These are phyloP conservation scores for Phalangium opilio DNA, from an alignment of 2,888 invertebrate species.

Conservation along the genomic window DNA sequence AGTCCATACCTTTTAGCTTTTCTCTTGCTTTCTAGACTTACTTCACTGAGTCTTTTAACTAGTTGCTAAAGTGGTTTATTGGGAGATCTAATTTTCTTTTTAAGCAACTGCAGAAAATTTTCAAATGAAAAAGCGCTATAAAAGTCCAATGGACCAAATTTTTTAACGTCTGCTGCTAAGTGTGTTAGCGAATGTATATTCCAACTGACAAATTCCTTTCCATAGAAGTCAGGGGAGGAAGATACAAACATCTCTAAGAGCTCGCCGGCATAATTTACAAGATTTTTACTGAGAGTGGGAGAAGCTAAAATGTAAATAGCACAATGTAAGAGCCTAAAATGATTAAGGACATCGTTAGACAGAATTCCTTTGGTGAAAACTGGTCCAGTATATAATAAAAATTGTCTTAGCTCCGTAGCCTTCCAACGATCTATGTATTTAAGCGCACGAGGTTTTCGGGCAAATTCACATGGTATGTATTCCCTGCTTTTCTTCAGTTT, in stretches of 20 bases:
- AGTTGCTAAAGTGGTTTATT: constrained; percentile 2
- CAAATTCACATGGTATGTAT: constrained; percentile 19
- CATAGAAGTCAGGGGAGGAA: constrained; percentile 18
- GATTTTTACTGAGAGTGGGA: not conserved
- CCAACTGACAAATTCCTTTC: constrained; percentile 19
- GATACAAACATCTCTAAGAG: constrained; percentile 20
- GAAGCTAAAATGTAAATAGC: constrained; percentile 18
- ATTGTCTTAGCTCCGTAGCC: constrained; percentile 23
- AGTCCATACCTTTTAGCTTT: too few species aligned
- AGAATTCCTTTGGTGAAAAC: constrained; percentile 20
- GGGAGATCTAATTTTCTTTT: constrained; percentile 8
- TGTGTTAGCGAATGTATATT: constrained; percentile 24
- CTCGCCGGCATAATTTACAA: constrained; percentile 18
- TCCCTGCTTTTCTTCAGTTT: not conserved
- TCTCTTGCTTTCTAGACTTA: too few species aligned
- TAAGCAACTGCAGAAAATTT: constrained; percentile 20
- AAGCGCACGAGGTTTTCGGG: constrained; percentile 22
- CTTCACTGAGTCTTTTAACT: too few species aligned
- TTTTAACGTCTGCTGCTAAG: constrained; percentile 20
- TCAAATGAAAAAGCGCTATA: constrained; percentile 22
- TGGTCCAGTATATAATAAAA: constrained; percentile 24
- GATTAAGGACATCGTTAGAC: constrained; percentile 13
- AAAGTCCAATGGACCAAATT: constrained; percentile 18
- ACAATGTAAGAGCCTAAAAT: constrained; percentile 20
- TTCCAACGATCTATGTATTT: constrained; percentile 23